Percentiles rank a stretch among this genome's conserved stretches.
Conservation (phyloP, 1,140 invertebrate species). For the Drosophila kohkoa region DNA sequence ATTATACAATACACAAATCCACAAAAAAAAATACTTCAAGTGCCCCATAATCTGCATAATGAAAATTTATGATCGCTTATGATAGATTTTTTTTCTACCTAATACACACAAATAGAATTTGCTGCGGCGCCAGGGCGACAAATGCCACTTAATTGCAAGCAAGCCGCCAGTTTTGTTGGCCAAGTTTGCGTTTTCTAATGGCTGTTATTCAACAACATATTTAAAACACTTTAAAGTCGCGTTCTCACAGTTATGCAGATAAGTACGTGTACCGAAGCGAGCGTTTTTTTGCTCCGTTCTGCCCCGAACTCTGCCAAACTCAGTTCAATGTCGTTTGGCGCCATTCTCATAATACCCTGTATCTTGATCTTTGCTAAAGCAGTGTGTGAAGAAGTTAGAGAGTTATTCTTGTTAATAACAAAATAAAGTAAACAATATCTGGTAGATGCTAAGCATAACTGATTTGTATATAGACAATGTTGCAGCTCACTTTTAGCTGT, state of each 20-base stretch:
- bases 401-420: too few species aligned
- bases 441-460: too few species aligned
- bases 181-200: constrained; percentile 43
- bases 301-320: constrained; percentile 20
- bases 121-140: constrained; percentile 60
- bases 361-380: background rate
- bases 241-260: constrained; percentile 46
- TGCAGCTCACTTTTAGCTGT: too few species aligned
- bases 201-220: constrained; percentile 49
- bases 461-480: too few species aligned
- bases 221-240: constrained; percentile 57
- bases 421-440: too few species aligned
- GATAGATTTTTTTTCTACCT: constrained; percentile 63
- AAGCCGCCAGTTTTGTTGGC: constrained; percentile 19
- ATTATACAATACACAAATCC: constrained; percentile 25
- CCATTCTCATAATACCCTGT: constrained; percentile 36
- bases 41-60: constrained; percentile 73
- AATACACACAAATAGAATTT: constrained; percentile 26
- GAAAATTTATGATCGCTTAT: constrained; percentile 79
- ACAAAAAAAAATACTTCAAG: constrained; percentile 4
- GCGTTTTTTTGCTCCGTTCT: constrained; percentile 15
- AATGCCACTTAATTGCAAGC: constrained; percentile 53
- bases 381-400: background rate
- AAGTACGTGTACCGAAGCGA: constrained; percentile 15
- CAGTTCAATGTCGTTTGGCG: constrained; percentile 52